phyloP scores from a whole-genome alignment of 2,113 vertebrate genomes.

The Anguilla rostrata region DNA sequence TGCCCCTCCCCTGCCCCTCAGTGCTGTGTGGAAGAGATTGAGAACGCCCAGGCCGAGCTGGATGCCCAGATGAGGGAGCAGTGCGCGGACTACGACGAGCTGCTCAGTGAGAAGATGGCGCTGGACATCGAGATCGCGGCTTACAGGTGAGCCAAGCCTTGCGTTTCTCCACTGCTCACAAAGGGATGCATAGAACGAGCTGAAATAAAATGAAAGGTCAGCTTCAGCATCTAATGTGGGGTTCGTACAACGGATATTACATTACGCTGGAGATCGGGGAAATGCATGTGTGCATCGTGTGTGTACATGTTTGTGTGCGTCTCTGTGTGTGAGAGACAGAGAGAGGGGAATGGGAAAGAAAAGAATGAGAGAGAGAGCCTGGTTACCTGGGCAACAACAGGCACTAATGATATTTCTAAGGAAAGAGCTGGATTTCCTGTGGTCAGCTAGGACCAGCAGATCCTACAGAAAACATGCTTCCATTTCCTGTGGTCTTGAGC shows the following conservation, averaged over 20 bases:
- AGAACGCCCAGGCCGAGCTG: constrained; percentile 52
- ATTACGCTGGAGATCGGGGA: neutral
- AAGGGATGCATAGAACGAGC: neutral
- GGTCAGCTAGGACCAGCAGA: constrained; percentile 45
- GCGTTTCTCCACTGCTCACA: neutral
- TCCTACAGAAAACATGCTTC: constrained; percentile 43
- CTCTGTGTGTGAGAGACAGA: neutral
- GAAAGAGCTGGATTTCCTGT: constrained; percentile 40
- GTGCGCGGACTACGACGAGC: constrained; percentile 59
- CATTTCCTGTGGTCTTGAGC: constrained; percentile 61
- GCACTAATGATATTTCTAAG: neutral
- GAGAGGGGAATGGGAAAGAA: neutral
- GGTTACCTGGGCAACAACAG: neutral
- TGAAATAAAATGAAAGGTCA: neutral
- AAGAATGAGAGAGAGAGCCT: neutral
- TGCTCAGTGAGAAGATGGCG: constrained; percentile 70
- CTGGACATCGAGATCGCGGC: constrained; percentile 70
- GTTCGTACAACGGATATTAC: neutral
- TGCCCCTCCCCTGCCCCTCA: constrained; percentile 19
- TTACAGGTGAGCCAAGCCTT: constrained; percentile 59
- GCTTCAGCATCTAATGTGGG: neutral
- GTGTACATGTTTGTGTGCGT: neutral
- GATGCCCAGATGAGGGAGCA: constrained; percentile 64
- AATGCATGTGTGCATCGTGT: neutral
- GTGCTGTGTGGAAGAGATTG: constrained; percentile 56